Base-by-base conservation (phyloP, 2,888 invertebrate species). In the Phania funesta region DNA sequence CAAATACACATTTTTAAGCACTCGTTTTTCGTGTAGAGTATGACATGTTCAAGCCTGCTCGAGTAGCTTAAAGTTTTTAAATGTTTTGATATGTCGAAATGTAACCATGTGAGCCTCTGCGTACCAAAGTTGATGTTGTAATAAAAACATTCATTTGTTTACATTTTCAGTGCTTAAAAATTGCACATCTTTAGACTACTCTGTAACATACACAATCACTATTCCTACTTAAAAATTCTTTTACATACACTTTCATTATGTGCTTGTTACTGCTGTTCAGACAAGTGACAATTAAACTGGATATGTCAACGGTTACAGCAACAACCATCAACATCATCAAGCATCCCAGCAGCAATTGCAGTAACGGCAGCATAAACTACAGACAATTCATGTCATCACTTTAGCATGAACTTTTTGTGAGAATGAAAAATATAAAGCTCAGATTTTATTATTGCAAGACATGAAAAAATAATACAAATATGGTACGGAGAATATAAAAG, bases 201-300 rank as follows among this genome's bases (percentile, higher is more conserved):
- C 41, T 13, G 11, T 46, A 22, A 1, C 9, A 35, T 9, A 48
- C 1, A 22, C 29, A 38, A 20, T 11, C n/a, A 50, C 73, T 22
- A n/a, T 13, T 62, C 41, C 13, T 58, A 38, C 58, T 60, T 67
- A 58, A 76, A 67, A 41, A 79, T 29, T 52, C 44, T 68, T 54
- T 62, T 67, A 46, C 78, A 68, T 58, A 78, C 64, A 78, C 64
- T 71, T 71, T 74, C 62, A 73, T 78, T 68, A 76, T 76, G 48
- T 73, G 46, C 78, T 74, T 78, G 73, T 71, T 65, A 75, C 50
- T 82, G 62, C 16, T 74, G 74, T 82, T 62, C 64, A 78, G 74
- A 82, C 82, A 82, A 82, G 82, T 74, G 82, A 82, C 73, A 78
- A 82, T 82, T 82, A 78, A 70, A 82, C 64, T 64, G 68, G 65